Base-by-base conservation (phyloP, 2,797 vertebrate genomes). In the Microchirus variegatus region DNA sequence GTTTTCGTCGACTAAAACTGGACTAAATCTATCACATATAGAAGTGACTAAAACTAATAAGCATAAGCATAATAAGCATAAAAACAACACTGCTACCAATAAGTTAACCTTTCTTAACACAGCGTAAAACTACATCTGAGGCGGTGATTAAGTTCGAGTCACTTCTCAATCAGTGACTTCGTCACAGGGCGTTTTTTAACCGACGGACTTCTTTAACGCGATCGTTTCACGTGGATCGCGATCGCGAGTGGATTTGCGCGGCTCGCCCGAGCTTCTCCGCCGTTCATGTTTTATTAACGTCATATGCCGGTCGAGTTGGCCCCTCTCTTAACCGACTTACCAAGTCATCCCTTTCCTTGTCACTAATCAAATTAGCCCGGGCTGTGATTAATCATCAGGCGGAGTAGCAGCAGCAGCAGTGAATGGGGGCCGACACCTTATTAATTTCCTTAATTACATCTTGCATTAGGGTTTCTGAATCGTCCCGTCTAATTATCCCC, bases 401-500 rank as follows among this genome's bases (percentile, higher is more conserved):
- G 57, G 78, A 83, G 88, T 75, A 83, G 64, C 81, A 42, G 88
- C 75, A 83, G 64, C 81, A 42, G 41, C 72, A 76, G 77, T 87
- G 87, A 91, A 90, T 91, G 68, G 81, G 82, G 86, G 83, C 80
- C 90, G 93, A 91, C 92, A 92, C 92, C 92, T 92, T 93, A 92
- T 94, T 93, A 89, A 90, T 92, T 93, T 92, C 79, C 88, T 91
- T 93, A 94, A 94, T 94, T 91, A 92, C 82, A 90, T 91, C 89
- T 92, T 87, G 90, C 91, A 93, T 92, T 90, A 92, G 86, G 86
- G 86, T 90, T 91, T 92, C 82, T 75, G 83, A 92, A 85, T 92
- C 75, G 51, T 91, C 85, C 82, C 58, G 52, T 89, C 85, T 92
- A 91, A 93, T 94, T 91, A 92, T 71, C 73, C 83, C 11, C 83